Percentiles rank a stretch among this genome's conserved stretches.
phyloP scores from a whole-genome alignment of 2,797 vertebrate species.

The Hafferia zeledoni region DNA sequence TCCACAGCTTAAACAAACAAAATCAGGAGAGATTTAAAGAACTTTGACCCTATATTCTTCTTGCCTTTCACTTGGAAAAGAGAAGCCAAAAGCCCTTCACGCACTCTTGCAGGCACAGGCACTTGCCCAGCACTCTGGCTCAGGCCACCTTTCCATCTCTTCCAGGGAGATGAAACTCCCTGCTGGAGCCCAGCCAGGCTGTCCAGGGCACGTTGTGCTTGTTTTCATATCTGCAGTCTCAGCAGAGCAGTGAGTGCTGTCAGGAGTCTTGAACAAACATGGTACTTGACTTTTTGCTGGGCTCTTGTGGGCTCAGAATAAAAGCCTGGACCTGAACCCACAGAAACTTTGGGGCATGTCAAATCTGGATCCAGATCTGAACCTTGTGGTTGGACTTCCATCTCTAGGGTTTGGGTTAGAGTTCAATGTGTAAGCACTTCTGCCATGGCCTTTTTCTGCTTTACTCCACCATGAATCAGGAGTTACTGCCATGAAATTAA shows the following conservation, averaged over 20 bases:
- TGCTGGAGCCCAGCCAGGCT: slow-evolving; percentile 1
- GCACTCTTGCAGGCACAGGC: accelerated
- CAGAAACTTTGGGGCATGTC: not conserved
- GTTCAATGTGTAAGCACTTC: slow-evolving; percentile 32
- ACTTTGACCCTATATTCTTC: slow-evolving; percentile 37
- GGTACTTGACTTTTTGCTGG: not conserved
- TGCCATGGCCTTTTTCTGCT: not conserved
- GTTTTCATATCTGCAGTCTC: not conserved
- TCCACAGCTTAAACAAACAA: slow-evolving; percentile 52
- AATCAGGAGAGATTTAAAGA: slow-evolving; percentile 43
- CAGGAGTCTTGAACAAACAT: not conserved
- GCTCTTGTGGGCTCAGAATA: not conserved
- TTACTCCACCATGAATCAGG: not conserved
- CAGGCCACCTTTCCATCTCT: not conserved
- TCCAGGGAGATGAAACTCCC: not conserved
- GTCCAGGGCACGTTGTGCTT: not conserved
- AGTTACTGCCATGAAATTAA: slow-evolving; percentile 5
- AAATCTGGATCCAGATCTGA: slow-evolving; percentile 38
- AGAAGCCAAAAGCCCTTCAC: not conserved
- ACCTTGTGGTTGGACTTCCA: not conserved
- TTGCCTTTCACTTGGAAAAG: not conserved
- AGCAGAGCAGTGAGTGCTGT: not conserved
- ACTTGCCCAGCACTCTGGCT: not conserved
- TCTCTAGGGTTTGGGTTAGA: slow-evolving; percentile 9
- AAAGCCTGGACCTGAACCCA: slow-evolving; percentile 15